A percentile compares a stretch with the other conserved stretches of the same genome.
phyloP scores from a whole-genome alignment of 2,797 vertebrate genomes.

The Amblyopsis hoosieri region DNA sequence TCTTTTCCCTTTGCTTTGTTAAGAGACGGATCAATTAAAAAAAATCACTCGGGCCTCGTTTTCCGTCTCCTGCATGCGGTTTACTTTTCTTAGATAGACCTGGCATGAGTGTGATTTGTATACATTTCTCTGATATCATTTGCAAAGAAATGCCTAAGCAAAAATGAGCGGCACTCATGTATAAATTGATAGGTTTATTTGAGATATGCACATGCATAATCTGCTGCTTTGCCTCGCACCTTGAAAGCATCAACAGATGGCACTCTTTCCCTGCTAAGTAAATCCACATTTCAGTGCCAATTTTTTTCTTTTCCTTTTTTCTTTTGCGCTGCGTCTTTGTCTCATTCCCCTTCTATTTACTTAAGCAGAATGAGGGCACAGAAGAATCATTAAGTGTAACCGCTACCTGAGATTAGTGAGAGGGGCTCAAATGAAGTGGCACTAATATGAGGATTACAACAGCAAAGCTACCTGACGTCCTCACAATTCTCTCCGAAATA shows the following conservation, averaged over 20 bases:
- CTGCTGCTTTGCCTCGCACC: slow-evolving; percentile 24
- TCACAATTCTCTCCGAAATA: slow-evolving; percentile 63
- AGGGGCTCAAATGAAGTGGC: slow-evolving; percentile 81
- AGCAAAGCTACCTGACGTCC: slow-evolving; percentile 79
- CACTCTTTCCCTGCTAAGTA: slow-evolving; percentile 73
- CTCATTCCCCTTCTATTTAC: slow-evolving; percentile 72
- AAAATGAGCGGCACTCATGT: slow-evolving; percentile 46
- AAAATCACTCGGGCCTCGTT: slow-evolving; percentile 69
- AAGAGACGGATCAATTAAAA: slow-evolving; percentile 77
- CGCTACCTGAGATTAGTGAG: slow-evolving; percentile 80
- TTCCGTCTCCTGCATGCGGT: slow-evolving; percentile 62
- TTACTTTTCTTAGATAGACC: slow-evolving; percentile 44
- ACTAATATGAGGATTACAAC: slow-evolving; percentile 85
- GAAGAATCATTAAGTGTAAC: slow-evolving; percentile 81
- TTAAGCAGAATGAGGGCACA: slow-evolving; percentile 75
- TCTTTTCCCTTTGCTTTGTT: slow-evolving; percentile 65
- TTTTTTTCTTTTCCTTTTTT: slow-evolving; percentile 2
- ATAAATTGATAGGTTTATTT: slow-evolving; percentile 27
- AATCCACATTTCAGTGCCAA: slow-evolving; percentile 2
- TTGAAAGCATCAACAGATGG: slow-evolving; percentile 72
- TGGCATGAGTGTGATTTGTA: slow-evolving; percentile 55
- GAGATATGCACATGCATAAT: slow-evolving; percentile 32
- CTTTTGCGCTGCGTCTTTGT: slow-evolving; percentile 49
- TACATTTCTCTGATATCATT: slow-evolving; percentile 43
- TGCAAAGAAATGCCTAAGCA: slow-evolving; percentile 34